Evolutionary conservation across 2,113 vertebrate species (phyloP).

Genomic region (Cochlearius cochlearius): DNA sequence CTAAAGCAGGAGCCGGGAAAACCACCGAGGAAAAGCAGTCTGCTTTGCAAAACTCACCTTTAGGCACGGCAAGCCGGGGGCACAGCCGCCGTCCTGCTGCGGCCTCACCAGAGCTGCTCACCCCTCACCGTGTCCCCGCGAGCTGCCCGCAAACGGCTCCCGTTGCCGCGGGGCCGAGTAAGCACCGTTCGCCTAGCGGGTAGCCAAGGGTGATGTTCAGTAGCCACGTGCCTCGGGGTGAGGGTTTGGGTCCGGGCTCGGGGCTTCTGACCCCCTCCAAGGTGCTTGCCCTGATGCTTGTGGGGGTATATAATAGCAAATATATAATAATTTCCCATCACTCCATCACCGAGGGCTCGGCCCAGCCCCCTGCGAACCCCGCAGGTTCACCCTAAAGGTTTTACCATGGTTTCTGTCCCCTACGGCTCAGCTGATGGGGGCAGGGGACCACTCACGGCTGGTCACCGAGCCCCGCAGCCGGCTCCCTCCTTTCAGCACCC

Average conservation of each 20-base stretch:
- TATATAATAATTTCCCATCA: not conserved
- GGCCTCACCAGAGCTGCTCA: not conserved
- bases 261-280: not conserved
- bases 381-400: not conserved
- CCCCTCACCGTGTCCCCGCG: not conserved
- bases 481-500: not conserved
- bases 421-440: not conserved
- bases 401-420: not conserved
- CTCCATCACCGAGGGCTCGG: rapidly evolving
- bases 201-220: not conserved
- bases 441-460: not conserved
- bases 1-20: not conserved
- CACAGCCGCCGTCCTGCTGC: not conserved
- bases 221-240: not conserved
- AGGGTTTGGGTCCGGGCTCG: not conserved
- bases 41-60: not conserved
- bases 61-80: not conserved
- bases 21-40: rapidly evolving
- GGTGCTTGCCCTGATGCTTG: not conserved
- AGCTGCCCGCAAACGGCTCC: not conserved
- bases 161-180: not conserved
- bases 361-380: not conserved
- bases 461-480: not conserved
- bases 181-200: rapidly evolving
- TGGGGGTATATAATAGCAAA: not conserved